Evolutionary conservation across 2,888 invertebrate species (phyloP), one percentile per base, ranked within the genome.

Genomic region (Orchestes rusci): DNA sequence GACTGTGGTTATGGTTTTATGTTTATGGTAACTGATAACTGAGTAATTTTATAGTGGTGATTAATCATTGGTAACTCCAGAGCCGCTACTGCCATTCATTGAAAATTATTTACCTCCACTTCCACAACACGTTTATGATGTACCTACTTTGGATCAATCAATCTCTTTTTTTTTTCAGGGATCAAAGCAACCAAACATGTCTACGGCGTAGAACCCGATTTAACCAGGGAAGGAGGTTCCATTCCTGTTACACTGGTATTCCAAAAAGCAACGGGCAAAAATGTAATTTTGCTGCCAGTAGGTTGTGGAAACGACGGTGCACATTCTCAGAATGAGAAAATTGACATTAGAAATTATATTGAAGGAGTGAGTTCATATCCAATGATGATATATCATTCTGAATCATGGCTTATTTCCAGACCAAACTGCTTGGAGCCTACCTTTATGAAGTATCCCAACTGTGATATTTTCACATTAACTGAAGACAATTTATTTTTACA

Each of bases 271-370:
- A 93, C 93, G 42, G 86, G 87, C 0, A 89, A 90, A 65, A 96
- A 92, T 71, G 94, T 96, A 37, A 76, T 99, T 62, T 74, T 99
- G 51, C 74, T 99, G 55, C 97, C 97, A 1, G 86, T 99, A 66
- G 97, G 97, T 36, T 83, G 89, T 34, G 84, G 85, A 45, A 96
- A 97, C 70, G 99, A 99, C 70, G 96, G 96, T 58, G 96, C 97
- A 48, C 99, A 99, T 73, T 95, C 95, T 10, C 93, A 97, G 72
- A 97, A 99, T 72, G 97, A 99, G 72, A 99, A 99, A 69, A 75
- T 99, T 57, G 84, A 96, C 71, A 73, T 87, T 47, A 76, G 80
- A 53, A 96, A 96, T 71, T 96, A 95, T 61, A 87, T 96, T 55
- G 82, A 92, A 70, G 96, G 96, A 59, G 94, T 91, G 69, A 77